Evolutionary conservation across 2,113 vertebrate species (phyloP).

Genomic region (Geothlypis trichas): DNA sequence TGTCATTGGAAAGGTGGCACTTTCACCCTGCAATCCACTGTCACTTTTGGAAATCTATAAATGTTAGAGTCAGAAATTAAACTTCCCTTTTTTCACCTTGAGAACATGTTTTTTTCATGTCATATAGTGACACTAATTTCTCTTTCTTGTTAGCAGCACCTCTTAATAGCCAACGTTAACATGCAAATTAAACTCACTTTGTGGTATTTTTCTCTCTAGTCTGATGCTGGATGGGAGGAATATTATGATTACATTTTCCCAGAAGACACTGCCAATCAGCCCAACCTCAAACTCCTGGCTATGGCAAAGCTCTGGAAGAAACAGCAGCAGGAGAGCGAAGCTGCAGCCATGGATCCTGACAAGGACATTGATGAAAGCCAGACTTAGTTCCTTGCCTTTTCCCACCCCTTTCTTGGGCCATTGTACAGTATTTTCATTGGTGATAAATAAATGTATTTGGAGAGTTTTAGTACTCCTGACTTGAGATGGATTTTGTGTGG

Average conservation of each 20-base stretch:
- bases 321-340: conserved; percentile 78
- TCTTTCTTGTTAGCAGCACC: background rate
- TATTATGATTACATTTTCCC: conserved; percentile 99
- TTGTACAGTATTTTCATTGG: conserved; percentile 65
- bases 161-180: background rate
- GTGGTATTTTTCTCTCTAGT: conserved; percentile 69
- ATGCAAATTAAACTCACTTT: background rate
- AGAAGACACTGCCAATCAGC: conserved; percentile 96
- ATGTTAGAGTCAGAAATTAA: no score
- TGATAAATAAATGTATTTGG: conserved; percentile 48
- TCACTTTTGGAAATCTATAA: no score
- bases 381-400: conserved; percentile 33
- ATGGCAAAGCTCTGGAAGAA: conserved; percentile 99
- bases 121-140: background rate
- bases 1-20: no score
- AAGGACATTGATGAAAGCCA: conserved; percentile 70
- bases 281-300: conserved; percentile 95
- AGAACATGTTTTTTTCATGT: no score
- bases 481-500: background rate
- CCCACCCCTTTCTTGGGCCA: background rate
- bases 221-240: conserved; percentile 97
- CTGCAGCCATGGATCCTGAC: conserved; percentile 66
- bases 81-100: no score
- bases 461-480: conserved; percentile 4
- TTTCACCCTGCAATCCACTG: no score